These are phyloP conservation scores for Agrypnus murinus DNA, from an alignment of 2,888 invertebrate genomes.

Conservation along the genomic window DNA sequence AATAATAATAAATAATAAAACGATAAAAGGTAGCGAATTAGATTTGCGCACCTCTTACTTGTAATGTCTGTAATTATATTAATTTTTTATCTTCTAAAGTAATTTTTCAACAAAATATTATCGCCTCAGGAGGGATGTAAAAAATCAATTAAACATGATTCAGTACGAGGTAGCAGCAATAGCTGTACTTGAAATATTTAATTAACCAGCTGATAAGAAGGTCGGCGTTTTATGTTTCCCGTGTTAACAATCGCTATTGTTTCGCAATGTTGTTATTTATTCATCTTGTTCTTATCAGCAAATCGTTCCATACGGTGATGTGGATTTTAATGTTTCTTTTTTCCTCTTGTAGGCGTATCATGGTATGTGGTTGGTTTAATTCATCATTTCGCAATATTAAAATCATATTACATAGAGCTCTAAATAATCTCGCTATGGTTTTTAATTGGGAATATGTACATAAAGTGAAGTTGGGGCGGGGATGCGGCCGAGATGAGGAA, in stretches of 20 bases:
- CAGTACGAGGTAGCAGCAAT: slow-evolving; percentile 1
- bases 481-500: not conserved
- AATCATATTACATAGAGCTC: not conserved
- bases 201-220: slow-evolving; percentile 30
- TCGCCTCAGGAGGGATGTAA: not conserved
- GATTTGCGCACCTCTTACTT: not conserved
- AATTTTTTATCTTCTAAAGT: no score
- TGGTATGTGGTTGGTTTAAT: not conserved
- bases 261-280: slow-evolving; percentile 16
- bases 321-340: not conserved
- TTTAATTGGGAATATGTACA: no score
- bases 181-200: slow-evolving; percentile 25
- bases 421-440: no score
- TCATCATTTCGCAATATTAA: not conserved
- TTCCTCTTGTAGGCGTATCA: not conserved
- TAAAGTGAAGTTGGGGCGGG: not conserved
- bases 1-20: no score
- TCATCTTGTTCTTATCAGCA: slow-evolving; percentile 1
- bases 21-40: no score
- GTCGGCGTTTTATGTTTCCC: slow-evolving; percentile 16
- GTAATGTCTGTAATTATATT: no score
- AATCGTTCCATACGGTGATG: not conserved
- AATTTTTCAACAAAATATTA: not conserved
- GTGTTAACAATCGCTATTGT: slow-evolving; percentile 23
- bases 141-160: slow-evolving; percentile 14